Evolutionary conservation across 2,888 invertebrate genomes (phyloP), one percentile per base, ranked within the genome.

Genomic region (Trimorus sp.): DNA sequence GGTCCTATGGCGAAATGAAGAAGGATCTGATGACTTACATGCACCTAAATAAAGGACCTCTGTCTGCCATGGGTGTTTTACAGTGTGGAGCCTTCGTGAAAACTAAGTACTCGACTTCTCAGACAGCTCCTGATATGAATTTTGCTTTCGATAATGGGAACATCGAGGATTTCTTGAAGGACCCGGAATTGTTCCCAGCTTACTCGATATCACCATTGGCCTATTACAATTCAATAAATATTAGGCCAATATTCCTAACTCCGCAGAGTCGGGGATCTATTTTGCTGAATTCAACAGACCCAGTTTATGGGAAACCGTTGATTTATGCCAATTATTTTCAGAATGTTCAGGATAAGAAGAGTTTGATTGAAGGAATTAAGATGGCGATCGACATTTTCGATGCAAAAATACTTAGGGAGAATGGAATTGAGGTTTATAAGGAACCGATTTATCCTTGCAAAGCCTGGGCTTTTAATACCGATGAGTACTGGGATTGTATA

Each of bases 401-500:
- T 78, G 95, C 96, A 0, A 93, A 94, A 6, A 95, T 96, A 0
- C 96, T 97, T 88, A 95, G 95, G 88, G 93, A 94, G 54, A 96
- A 95, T 89, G 95, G 96, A 0, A 96, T 96, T 0, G 92, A 95
- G 40, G 95, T 96, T 0, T 95, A 96, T 84, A 94, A 93, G 58
- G 95, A 95, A 66, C 95, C 96, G 0, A 92, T 97, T 91, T 97
- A 97, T 0, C 96, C 96, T 0, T 97, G 97, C 88, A 93, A 95
- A 96, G 75, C 93, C 94, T 93, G 94, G 62, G 92, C 93, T 0
- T 93, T 96, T 69, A 95, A 95, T 88, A 94, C 95, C 14, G 96
- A 97, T 87, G 95, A 95, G 79, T 97, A 96, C 88, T 96, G 97
- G 96, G 96, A 95, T 85, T 97, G 97, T 88, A 93, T 95, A 85